A percentile compares a stretch with the other conserved stretches of the same genome.
Conservation (phyloP, 2,888 invertebrate species). For the Acholoe squamosa region DNA sequence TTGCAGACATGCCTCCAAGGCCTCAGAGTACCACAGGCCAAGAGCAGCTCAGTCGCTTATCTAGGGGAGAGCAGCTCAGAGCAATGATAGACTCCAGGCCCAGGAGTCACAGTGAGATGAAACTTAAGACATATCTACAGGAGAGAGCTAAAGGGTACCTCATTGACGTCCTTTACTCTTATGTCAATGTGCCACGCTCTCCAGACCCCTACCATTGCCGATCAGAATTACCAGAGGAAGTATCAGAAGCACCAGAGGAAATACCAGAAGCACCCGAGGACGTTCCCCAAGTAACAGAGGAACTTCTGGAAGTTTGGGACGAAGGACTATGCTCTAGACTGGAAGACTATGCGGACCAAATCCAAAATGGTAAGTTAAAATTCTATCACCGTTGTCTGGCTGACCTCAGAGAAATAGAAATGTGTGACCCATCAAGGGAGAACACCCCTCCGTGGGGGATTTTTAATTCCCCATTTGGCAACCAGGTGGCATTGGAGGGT, state of each 20-base stretch:
- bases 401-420: too few species aligned
- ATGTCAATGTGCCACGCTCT: conserved; percentile 40
- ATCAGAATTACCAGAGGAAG: neutral
- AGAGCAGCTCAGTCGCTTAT: neutral
- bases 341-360: neutral
- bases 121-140: conserved; percentile 52
- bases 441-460: too few species aligned
- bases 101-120: conserved; percentile 54
- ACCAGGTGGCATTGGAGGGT: too few species aligned
- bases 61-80: neutral
- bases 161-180: conserved; percentile 52
- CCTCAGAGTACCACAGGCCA: conserved; percentile 3
- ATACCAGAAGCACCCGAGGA: neutral
- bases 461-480: too few species aligned
- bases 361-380: neutral
- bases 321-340: neutral
- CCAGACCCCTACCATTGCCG: conserved; percentile 39
- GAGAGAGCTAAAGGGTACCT: conserved; percentile 53
- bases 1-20: neutral
- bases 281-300: neutral
- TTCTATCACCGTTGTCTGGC: neutral
- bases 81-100: conserved; percentile 4
- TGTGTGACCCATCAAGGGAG: too few species aligned
- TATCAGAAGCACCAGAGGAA: neutral
- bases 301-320: neutral